Evolutionary conservation across 2,113 vertebrate genomes (phyloP).

Genomic region (Dolichotis patagonum): DNA sequence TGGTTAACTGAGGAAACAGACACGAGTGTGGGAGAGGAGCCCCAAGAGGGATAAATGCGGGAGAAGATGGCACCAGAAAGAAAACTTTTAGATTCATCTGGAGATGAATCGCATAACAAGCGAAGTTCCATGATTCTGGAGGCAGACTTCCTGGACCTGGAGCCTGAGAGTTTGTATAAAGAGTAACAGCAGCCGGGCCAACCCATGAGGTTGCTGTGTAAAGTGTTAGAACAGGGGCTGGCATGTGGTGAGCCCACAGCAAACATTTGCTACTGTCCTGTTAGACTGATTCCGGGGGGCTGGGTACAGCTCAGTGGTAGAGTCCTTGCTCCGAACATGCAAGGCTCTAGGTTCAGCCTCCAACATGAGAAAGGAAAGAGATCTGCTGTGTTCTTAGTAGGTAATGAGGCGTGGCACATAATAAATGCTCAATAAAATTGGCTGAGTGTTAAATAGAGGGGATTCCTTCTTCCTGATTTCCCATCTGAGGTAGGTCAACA

Average conservation of each 20-base stretch:
- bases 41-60: not conserved
- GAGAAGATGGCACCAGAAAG: not conserved
- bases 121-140: not conserved
- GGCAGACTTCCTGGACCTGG: not conserved
- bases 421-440: not conserved
- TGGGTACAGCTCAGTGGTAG: not conserved
- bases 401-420: not conserved
- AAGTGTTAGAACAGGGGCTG: not conserved
- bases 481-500: not conserved
- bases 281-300: not conserved
- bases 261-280: not conserved
- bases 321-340: not conserved
- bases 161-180: not conserved
- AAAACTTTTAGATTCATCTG: not conserved
- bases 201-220: not conserved
- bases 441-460: not conserved
- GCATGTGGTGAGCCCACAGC: not conserved
- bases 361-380: not conserved
- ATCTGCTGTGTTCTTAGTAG: not conserved
- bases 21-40: not conserved
- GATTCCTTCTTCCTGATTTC: slow-evolving; percentile 8
- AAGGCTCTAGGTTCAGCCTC: not conserved
- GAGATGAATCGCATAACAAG: not conserved
- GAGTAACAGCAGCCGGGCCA: not conserved
- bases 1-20: not conserved